phyloP scores from a whole-genome alignment of 2,797 vertebrate genomes.

The Schizothorax lantsangensis region DNA sequence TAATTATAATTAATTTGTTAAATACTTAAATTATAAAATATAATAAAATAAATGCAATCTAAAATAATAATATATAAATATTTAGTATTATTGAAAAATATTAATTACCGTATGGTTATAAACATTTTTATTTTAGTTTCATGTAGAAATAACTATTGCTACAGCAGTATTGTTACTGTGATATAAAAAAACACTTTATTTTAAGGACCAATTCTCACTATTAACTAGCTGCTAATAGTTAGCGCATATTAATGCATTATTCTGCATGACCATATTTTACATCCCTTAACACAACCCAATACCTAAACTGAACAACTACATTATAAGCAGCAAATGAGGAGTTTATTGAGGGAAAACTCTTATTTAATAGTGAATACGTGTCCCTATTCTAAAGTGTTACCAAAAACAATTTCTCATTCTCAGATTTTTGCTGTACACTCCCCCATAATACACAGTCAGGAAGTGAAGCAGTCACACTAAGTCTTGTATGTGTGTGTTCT shows the following conservation, averaged over 20 bases:
- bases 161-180: not conserved
- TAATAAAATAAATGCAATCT: no score
- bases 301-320: no score
- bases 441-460: conserved; percentile 53
- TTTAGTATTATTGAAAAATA: not conserved
- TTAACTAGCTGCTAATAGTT: no score
- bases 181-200: not conserved
- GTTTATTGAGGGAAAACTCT: not conserved
- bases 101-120: not conserved
- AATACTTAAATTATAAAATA: no score
- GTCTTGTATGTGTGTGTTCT: conserved; percentile 62
- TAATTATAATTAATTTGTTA: no score
- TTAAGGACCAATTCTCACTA: no score
- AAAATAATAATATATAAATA: not conserved
- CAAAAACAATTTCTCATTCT: not conserved
- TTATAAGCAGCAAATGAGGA: not conserved
- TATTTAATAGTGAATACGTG: not conserved
- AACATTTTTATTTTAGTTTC: not conserved
- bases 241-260: no score
- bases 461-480: not conserved
- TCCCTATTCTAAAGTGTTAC: not conserved
- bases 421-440: not conserved
- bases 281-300: no score
- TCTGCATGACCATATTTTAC: no score
- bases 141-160: not conserved